Evolutionary conservation across 2,113 vertebrate species (phyloP).

Genomic region (Tragelaphus imberbis): DNA sequence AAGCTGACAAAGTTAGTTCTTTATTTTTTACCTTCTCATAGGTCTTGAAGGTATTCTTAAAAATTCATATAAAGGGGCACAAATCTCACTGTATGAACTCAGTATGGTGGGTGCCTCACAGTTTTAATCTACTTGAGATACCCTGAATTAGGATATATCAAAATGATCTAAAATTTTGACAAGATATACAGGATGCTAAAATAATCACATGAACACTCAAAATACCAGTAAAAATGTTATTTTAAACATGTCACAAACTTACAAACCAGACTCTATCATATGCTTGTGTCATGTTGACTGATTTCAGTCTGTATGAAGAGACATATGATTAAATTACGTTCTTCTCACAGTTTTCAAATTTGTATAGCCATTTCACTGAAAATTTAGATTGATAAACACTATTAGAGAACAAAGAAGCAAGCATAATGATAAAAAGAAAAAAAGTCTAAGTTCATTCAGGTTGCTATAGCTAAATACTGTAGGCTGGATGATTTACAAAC

Average conservation of each 20-base stretch:
- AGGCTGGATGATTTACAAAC: background rate
- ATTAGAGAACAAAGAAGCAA: background rate
- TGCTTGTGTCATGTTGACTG: background rate
- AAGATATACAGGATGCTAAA: background rate
- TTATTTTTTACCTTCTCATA: background rate
- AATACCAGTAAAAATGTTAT: background rate
- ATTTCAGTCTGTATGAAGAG: background rate
- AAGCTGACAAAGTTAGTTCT: background rate
- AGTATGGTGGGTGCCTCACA: background rate
- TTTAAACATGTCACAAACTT: background rate
- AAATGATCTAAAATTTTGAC: background rate
- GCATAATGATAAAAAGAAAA: background rate
- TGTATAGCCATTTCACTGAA: background rate
- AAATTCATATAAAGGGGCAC: background rate
- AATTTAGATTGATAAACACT: background rate
- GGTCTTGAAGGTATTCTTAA: background rate
- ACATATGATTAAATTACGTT: background rate
- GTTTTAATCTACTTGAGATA: background rate
- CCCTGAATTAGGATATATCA: background rate
- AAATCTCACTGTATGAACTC: background rate
- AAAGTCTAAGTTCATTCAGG: background rate
- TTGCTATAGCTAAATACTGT: background rate
- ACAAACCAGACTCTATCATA: background rate
- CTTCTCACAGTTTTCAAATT: background rate
- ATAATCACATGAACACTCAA: background rate